Base-by-base conservation (phyloP, 2,113 vertebrate genomes). In the Urocolius indicus region DNA sequence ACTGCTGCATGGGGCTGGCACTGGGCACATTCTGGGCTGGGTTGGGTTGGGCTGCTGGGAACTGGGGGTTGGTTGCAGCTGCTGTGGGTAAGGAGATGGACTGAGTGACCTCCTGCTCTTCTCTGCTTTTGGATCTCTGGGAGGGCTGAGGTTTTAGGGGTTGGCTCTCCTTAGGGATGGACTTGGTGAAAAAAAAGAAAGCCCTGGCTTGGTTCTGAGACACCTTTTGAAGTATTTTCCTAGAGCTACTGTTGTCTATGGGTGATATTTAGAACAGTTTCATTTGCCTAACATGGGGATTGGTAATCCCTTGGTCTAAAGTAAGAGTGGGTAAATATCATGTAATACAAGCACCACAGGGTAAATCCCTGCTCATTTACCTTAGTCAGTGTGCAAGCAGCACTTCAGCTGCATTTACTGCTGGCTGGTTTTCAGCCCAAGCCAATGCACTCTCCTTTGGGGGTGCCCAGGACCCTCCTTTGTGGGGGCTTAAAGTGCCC, bases 1-100 rank as follows among this genome's bases (percentile, higher is more conserved):
- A 5, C 41, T 78, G 84, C 38, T 97, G 97, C 95, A 95, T 97
- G 97, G 45, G 66, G 5, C 27, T 92, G 75, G 55, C 11, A 41
- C 38, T 41, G 16, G 46, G 27, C n/a, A 69, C 32, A 1, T 5
- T 3, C 1, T 1, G 84, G 32, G 26, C 23, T 2, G 24, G n/a
- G 36, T 22, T 1, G n/a, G 26, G 30, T 5, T 43, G 58, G 41
- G 13, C 16, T 16, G 76, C 38, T 2, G 23, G 21, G 16, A 43
- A 48, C 24, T 23, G n/a, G 3, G 49, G 41, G 78, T 90, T 51
- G 51, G 38, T 59, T 54, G 19, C 74, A 59, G 61, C 77, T 15
- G 51, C 7, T 18, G 13, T 10, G 3, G 21, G 83, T 36, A n/a
- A 90, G 78, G 83, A 52, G 63, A 22, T 1, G 45, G 71, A 4